Evolutionary conservation across 1,140 invertebrate genomes (phyloP).

Genomic region (Anthonomus grandis): DNA sequence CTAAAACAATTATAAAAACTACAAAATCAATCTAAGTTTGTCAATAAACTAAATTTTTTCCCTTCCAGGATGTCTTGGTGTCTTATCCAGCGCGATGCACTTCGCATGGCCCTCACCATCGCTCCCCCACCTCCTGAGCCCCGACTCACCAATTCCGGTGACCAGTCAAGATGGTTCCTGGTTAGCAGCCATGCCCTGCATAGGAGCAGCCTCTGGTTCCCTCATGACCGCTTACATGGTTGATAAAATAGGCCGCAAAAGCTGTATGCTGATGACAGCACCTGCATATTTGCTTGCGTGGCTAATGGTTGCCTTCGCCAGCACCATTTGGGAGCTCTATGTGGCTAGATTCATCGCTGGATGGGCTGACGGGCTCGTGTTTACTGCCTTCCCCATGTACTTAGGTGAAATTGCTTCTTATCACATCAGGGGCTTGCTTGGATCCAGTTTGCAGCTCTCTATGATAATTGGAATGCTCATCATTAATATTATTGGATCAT

Average conservation of each 20-base stretch:
- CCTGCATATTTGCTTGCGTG: conserved; percentile 64
- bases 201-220: conserved; percentile 53
- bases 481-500: conserved; percentile 64
- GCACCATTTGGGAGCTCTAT: conserved; percentile 55
- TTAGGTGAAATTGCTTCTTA: conserved; percentile 65
- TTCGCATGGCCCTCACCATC: conserved; percentile 44
- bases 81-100: conserved; percentile 42
- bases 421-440: conserved; percentile 59
- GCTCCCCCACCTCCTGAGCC: conserved; percentile 31
- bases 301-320: conserved; percentile 59
- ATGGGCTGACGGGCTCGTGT: conserved; percentile 63
- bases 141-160: conserved; percentile 49
- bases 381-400: conserved; percentile 62
- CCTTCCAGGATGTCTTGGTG: conserved; percentile 35
- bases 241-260: conserved; percentile 63
- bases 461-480: conserved; percentile 62
- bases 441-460: conserved; percentile 28
- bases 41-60: not conserved
- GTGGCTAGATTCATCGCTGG: conserved; percentile 54
- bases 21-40: not conserved
- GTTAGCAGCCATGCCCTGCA: conserved; percentile 52
- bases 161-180: conserved; percentile 60
- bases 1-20: not conserved
- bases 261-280: conserved; percentile 59
- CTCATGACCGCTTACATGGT: conserved; percentile 45